These are phyloP conservation scores for Lordiphosa andalusiaca DNA, from an alignment of 2,888 invertebrate genomes.

Conservation along the genomic window DNA sequence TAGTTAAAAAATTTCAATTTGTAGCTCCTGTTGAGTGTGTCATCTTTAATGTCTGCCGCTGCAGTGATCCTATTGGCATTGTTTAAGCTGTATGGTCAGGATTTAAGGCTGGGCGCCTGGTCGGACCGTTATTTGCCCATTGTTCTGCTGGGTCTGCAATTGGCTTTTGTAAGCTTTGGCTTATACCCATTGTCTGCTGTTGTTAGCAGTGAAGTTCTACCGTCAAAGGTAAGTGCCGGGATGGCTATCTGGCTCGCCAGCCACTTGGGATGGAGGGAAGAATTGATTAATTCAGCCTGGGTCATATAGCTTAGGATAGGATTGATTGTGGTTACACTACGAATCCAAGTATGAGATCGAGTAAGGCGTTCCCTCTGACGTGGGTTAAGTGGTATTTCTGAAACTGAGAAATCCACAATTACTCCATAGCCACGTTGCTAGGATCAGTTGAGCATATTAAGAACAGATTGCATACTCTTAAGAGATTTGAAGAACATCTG, in stretches of 20 bases:
- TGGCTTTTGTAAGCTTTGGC: slow-evolving; percentile 71
- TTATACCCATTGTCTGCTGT: slow-evolving; percentile 70
- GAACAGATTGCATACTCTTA: no score
- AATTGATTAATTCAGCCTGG: no score
- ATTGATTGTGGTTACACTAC: no score
- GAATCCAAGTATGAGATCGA: no score
- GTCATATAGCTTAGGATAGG: no score
- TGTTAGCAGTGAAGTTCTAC: slow-evolving; percentile 70
- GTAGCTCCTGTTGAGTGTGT: slow-evolving; percentile 63
- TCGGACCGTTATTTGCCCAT: slow-evolving; percentile 53
- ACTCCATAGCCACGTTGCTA: no score
- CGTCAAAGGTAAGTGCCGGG: slow-evolving; percentile 61
- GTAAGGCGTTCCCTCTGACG: no score
- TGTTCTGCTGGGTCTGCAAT: slow-evolving; percentile 49
- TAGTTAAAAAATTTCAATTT: slow-evolving; percentile 10
- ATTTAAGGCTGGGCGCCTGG: slow-evolving; percentile 33
- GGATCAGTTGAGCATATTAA: no score
- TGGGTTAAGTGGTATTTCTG: no score
- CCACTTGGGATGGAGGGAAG: no score
- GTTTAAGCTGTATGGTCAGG: slow-evolving; percentile 40
- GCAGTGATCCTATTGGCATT: slow-evolving; percentile 54
- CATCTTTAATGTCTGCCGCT: slow-evolving; percentile 59
- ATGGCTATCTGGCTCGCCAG: not conserved
- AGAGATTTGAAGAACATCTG: no score
- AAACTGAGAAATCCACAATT: no score